These are phyloP conservation scores for Catostylus mosaicus DNA, from an alignment of 30 jellyfish, hydroid and myxozoan genomes.

Conservation along the genomic window DNA sequence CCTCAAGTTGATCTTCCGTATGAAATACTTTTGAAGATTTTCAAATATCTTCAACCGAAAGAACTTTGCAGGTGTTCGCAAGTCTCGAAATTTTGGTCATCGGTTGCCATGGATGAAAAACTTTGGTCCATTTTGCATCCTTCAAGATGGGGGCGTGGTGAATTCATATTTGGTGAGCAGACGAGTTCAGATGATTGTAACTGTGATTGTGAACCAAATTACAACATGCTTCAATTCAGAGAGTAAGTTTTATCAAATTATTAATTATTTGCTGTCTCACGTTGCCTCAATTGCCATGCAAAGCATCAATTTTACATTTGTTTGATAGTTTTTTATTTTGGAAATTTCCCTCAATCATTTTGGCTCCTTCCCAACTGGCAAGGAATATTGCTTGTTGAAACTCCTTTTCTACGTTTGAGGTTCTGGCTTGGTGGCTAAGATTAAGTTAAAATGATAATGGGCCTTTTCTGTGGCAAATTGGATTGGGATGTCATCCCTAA, in stretches of 20 bases:
- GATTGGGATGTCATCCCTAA: too few species aligned
- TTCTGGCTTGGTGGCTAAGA: too few species aligned
- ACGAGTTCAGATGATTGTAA: constrained; percentile 82
- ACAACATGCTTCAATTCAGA: constrained; percentile 68
- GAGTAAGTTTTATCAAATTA: constrained; percentile 56
- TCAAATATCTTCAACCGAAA: constrained; percentile 84
- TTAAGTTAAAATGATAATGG: too few species aligned
- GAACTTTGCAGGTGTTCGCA: constrained; percentile 93
- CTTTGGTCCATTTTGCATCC: constrained; percentile 88
- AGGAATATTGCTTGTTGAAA: too few species aligned
- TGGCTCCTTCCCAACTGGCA: too few species aligned
- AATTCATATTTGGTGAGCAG: constrained; percentile 73
- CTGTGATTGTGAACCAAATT: constrained; percentile 94
- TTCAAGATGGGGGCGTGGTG: constrained; percentile 90
- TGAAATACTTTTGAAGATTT: constrained; percentile 62
- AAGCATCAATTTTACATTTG: too few species aligned
- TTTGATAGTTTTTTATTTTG: too few species aligned
- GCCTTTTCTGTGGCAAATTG: too few species aligned
- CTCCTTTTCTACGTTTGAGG: too few species aligned
- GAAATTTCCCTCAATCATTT: too few species aligned
- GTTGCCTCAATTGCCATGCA: neutral
- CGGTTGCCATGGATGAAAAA: constrained; percentile 57
- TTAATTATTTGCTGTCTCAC: neutral
- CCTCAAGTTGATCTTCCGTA: constrained; percentile 56
- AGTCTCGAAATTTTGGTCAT: constrained; percentile 58